These are phyloP conservation scores for Nymphalis urticae DNA, from an alignment of 2,888 invertebrate genomes.

Conservation along the genomic window DNA sequence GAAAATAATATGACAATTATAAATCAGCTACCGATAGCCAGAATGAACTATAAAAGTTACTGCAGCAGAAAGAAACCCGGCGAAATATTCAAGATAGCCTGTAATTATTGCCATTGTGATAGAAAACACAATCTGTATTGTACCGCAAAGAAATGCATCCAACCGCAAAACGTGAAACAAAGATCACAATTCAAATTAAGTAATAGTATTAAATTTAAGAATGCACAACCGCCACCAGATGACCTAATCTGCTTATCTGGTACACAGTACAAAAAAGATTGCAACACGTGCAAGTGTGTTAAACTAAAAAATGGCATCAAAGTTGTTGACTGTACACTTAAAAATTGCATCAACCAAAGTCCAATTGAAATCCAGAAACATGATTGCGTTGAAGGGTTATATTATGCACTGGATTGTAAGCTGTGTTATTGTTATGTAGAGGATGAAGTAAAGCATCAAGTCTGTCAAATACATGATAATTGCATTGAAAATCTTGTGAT, in stretches of 20 bases:
- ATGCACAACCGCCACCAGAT: constrained; percentile 41
- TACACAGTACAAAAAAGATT: constrained; percentile 55
- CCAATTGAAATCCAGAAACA: constrained; percentile 11
- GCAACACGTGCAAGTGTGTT: constrained; percentile 64
- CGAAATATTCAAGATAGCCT: constrained; percentile 66
- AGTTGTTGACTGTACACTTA: constrained; percentile 67
- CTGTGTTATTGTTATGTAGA: constrained; percentile 53
- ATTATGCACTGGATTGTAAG: constrained; percentile 57
- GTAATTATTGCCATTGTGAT: constrained; percentile 80
- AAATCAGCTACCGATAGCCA: background rate
- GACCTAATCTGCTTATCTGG: constrained; percentile 54
- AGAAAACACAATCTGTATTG: constrained; percentile 63
- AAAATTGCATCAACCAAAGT: constrained; percentile 45
- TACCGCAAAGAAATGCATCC: constrained; percentile 63
- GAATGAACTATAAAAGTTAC: constrained; percentile 40
- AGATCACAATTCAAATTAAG: background rate
- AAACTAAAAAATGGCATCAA: constrained; percentile 47
- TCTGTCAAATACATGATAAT: constrained; percentile 48
- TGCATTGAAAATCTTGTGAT: constrained; percentile 37
- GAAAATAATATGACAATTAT: background rate
- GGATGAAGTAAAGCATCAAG: constrained; percentile 46
- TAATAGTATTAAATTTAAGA: background rate
- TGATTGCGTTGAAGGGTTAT: constrained; percentile 53
- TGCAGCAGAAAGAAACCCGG: constrained; percentile 51
- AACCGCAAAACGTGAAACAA: constrained; percentile 24